Evolutionary conservation across 2,113 vertebrate species (phyloP).

Genomic region (Psilopogon haemacephalus): DNA sequence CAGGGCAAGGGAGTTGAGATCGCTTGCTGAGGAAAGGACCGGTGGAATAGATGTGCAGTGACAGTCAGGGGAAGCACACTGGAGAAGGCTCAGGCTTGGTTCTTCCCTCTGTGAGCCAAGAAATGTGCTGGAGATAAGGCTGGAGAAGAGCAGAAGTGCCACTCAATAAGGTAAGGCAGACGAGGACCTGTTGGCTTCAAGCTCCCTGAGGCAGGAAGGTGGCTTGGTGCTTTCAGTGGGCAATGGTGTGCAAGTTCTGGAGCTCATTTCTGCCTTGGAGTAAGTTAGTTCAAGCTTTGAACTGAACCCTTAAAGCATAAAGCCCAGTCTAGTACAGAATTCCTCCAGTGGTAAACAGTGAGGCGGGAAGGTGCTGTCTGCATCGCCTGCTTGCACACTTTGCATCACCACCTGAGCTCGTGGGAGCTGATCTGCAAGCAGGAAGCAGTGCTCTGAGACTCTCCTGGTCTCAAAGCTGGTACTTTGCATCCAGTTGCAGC

Average conservation of each 20-base stretch:
- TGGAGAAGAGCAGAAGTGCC: neutral
- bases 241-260: accelerated
- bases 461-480: neutral
- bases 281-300: neutral
- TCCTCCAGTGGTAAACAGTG: neutral
- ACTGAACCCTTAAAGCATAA: neutral
- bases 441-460: neutral
- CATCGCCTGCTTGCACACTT: neutral
- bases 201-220: neutral
- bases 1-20: neutral
- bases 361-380: neutral
- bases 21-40: neutral
- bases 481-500: neutral
- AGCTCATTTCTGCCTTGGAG: neutral
- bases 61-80: neutral
- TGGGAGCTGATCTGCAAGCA: neutral
- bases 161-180: accelerated
- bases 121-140: neutral
- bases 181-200: neutral
- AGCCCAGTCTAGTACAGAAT: neutral
- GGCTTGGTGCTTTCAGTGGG: neutral
- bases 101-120: neutral
- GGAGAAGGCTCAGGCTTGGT: neutral
- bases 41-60: neutral
- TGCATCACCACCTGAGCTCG: neutral